Evolutionary conservation across 2,113 vertebrate genomes (phyloP).

Genomic region (Cyprinodon brontotheroides): DNA sequence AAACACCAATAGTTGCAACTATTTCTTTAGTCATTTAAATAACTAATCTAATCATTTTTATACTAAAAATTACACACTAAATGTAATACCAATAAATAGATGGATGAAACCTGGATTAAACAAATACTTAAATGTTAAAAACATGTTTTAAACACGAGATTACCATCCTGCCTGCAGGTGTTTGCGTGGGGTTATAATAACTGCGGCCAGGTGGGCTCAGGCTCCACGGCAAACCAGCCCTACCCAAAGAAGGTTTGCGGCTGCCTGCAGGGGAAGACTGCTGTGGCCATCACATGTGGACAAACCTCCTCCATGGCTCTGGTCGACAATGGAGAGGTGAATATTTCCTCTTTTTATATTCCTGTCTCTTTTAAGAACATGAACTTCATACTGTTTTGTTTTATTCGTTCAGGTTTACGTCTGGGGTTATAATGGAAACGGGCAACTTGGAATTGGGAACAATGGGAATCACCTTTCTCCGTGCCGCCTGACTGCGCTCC

Average conservation of each 20-base stretch:
- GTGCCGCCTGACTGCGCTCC: slow-evolving; percentile 81
- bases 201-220: slow-evolving; percentile 93
- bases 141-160: not conserved
- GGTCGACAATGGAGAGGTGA: slow-evolving; percentile 91
- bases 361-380: not conserved
- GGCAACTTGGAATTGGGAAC: slow-evolving; percentile 91
- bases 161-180: slow-evolving; percentile 73
- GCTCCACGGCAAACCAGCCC: slow-evolving; percentile 92
- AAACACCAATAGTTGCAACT: too few species aligned
- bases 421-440: slow-evolving; percentile 96
- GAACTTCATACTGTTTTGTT: not conserved
- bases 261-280: slow-evolving; percentile 86
- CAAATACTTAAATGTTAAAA: too few species aligned
- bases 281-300: slow-evolving; percentile 87
- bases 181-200: slow-evolving; percentile 96
- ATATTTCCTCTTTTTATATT: not conserved
- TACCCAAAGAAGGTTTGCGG: slow-evolving; percentile 87
- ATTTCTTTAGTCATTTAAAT: too few species aligned
- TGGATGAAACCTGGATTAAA: too few species aligned
- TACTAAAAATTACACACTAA: too few species aligned
- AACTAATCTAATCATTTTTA: too few species aligned
- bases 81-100: too few species aligned
- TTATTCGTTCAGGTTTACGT: slow-evolving; percentile 81
- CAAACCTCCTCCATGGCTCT: slow-evolving; percentile 93
- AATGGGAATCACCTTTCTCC: slow-evolving; percentile 91